phyloP scores from a whole-genome alignment of 2,113 vertebrate genomes.

The Perca schrenkii region DNA sequence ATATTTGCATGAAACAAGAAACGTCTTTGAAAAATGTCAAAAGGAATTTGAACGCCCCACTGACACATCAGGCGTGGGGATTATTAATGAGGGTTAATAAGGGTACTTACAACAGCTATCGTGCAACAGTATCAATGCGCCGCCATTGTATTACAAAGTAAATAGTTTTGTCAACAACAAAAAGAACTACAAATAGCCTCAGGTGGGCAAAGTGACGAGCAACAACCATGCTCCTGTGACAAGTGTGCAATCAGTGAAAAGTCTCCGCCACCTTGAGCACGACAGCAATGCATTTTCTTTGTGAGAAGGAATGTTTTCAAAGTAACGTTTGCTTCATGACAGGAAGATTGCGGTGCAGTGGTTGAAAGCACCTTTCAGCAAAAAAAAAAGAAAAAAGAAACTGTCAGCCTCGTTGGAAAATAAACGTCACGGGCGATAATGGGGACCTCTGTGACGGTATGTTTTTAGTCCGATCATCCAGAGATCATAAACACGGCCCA shows the following conservation, averaged over 20 bases:
- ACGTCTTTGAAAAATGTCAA: conserved; percentile 1
- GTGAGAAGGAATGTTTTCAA: conserved; percentile 49
- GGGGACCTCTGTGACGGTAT: conserved; percentile 44
- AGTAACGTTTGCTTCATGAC: conserved; percentile 61
- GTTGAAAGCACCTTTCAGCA: conserved; percentile 67
- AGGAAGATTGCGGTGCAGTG: conserved; percentile 69
- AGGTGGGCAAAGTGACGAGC: conserved; percentile 60
- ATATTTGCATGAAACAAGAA: background rate
- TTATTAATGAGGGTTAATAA: conserved; percentile 25
- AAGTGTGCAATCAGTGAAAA: conserved; percentile 68
- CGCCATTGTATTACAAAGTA: background rate
- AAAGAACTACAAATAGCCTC: conserved; percentile 44
- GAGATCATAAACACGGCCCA: conserved; percentile 61
- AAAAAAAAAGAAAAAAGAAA: conserved; percentile 38
- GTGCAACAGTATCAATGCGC: conserved; percentile 17
- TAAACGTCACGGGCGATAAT: conserved; percentile 49
- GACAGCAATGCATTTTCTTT: conserved; percentile 47
- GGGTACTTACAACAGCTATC: conserved; percentile 6
- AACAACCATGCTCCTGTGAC: conserved; percentile 34
- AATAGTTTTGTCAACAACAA: background rate
- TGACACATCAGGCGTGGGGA: background rate
- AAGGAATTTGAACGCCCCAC: background rate
- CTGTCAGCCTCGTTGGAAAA: conserved; percentile 42
- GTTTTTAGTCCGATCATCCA: conserved; percentile 32
- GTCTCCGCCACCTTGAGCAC: conserved; percentile 51